These are phyloP conservation scores for Tanypteryx hageni DNA, from an alignment of 2,888 invertebrate genomes.

Conservation along the genomic window DNA sequence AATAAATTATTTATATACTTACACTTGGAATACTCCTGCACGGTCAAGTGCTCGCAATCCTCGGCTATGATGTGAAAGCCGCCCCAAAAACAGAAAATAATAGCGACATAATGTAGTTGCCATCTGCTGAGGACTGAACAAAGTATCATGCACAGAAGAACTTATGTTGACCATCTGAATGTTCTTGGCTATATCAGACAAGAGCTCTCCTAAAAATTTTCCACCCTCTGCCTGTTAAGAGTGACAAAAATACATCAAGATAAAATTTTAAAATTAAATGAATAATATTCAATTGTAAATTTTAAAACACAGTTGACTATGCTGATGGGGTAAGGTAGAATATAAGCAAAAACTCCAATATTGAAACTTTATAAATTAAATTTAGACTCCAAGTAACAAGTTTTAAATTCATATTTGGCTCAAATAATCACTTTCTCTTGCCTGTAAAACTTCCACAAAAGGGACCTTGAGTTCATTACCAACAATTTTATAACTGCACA, in stretches of 20 bases:
- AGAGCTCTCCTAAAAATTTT: conserved; percentile 85
- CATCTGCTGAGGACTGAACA: conserved; percentile 93
- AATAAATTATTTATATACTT: conserved; percentile 71
- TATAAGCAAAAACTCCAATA: too few relatives aligned
- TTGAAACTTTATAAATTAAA: too few relatives aligned
- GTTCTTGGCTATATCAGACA: conserved; percentile 87
- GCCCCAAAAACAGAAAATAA: conserved; percentile 95
- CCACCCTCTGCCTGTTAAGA: conserved; percentile 80
- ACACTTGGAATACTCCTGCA: conserved; percentile 86
- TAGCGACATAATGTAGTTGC: conserved; percentile 93
- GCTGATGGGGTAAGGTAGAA: too few relatives aligned
- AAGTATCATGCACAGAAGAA: conserved; percentile 88
- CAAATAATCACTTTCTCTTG: too few relatives aligned
- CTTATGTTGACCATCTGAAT: conserved; percentile 84
- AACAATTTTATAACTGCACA: too few relatives aligned
- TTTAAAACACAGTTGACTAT: too few relatives aligned
- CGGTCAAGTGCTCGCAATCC: conserved; percentile 82
- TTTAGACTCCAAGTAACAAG: too few relatives aligned
- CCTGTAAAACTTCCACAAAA: too few relatives aligned
- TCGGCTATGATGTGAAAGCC: conserved; percentile 77
- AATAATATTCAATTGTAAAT: not conserved
- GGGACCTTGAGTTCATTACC: too few relatives aligned
- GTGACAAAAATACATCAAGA: not conserved
- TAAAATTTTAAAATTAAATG: not conserved
- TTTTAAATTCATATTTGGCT: too few relatives aligned